Evolutionary conservation across 2,888 invertebrate species (phyloP), one percentile per base, ranked within the genome.

Genomic region (Ramazzottius varieornatus): DNA sequence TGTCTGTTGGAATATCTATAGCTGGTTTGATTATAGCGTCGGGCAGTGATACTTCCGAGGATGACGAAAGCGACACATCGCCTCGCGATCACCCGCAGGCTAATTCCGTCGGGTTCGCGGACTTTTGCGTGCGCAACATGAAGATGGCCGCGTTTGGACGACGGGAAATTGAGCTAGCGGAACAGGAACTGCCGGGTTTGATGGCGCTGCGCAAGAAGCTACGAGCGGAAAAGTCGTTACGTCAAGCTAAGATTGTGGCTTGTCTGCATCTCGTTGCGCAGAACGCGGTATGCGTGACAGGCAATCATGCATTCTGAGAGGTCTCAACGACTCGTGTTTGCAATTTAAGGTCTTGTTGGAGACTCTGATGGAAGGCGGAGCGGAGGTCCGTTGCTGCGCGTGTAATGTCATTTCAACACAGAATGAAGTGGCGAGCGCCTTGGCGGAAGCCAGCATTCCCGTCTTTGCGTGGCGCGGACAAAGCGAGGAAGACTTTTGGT

Each of bases 251-350:
- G 81, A 87, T 91, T 69, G 91, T 94, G 65, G 94, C 93, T 34
- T 96, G 94, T 77, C 94, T 93, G 65, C 96, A 96, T 78, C 92
- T 96, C 72, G 96, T 93, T 77, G 94, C 94, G 54, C 96, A 96
- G 78, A 94, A 93, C 0, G 96, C 94, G 2, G 94, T 81, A 73
- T 75, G 78, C n/a, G n/a, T 73, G 33, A 20, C 13, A 8, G 20
- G 40, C 40, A 40, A 13, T 20, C 40, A 20, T 40, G 40, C 40
- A 8, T 40, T 13, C 8, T 40, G 40, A 20, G 40, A 8, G 20
- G 40, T 40, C 40, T 40, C 40, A 20, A 40, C 40, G 40, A 40
- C 64, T 70, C 46, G 65, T 32, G 2, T 64, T 46, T 64, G 54
- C n/a, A n/a, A 64, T 68, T 71, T 32, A 70, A 78, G 78, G 78